Conservation (phyloP, 2,888 invertebrate species). For the Tenthredo distinguenda region DNA sequence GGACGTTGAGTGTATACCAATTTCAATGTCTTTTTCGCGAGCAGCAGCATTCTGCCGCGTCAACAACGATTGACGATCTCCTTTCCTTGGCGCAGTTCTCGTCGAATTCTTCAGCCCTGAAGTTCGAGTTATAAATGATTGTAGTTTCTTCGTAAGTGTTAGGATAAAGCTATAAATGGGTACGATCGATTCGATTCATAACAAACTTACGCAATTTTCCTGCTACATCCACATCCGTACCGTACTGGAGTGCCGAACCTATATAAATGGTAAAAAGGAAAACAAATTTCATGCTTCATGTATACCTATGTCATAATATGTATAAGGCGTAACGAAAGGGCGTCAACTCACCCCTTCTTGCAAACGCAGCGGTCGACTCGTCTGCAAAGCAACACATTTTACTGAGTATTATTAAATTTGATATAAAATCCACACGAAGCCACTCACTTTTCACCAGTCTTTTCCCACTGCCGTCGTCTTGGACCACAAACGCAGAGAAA, state of each 20-base stretch:
- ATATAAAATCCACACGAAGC: conserved; percentile 44
- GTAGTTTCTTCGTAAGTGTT: neutral
- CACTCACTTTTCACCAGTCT: conserved; percentile 58
- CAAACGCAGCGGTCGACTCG: conserved; percentile 65
- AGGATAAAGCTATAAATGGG: neutral
- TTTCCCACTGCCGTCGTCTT: conserved; percentile 55
- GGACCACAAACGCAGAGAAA: conserved; percentile 58
- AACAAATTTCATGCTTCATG: neutral
- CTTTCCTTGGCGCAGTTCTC: neutral
- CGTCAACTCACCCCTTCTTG: conserved; percentile 63
- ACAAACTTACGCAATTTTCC: conserved; percentile 39
- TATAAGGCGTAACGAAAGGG: neutral
- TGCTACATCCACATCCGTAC: conserved; percentile 48
- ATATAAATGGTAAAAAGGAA: neutral
- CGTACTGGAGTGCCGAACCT: conserved; percentile 17
- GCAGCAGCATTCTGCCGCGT: conserved; percentile 28
- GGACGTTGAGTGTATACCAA: neutral
- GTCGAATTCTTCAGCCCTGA: conserved; percentile 19
- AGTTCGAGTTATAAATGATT: neutral
- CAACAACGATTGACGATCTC: conserved; percentile 1
- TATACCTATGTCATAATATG: neutral
- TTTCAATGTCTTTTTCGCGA: conserved; percentile 29
- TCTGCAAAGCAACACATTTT: conserved; percentile 65
- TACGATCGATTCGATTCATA: neutral
- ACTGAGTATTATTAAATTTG: conserved; percentile 64